These are phyloP conservation scores for Carapus acus DNA, from an alignment of 2,797 vertebrate species.

Conservation along the genomic window DNA sequence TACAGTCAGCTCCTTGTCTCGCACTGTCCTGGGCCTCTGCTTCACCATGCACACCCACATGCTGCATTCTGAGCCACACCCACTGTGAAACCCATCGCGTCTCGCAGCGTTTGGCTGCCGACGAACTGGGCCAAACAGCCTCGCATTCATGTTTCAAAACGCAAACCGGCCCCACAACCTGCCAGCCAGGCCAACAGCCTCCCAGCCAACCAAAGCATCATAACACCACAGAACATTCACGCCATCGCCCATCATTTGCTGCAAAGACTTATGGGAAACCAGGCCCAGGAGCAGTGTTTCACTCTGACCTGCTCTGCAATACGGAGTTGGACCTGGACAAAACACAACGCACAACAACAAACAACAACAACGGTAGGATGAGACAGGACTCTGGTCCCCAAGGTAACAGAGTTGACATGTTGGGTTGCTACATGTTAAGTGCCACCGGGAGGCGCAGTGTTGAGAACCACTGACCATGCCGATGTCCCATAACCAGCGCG, in stretches of 20 bases:
- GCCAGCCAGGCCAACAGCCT: no score
- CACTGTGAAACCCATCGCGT: constrained; percentile 41
- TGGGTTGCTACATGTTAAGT: no score
- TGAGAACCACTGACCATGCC: no score
- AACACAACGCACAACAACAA: constrained; percentile 71
- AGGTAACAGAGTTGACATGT: constrained; percentile 19
- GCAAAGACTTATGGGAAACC: constrained; percentile 37
- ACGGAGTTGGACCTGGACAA: constrained; percentile 69
- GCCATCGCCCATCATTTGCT: constrained; percentile 25
- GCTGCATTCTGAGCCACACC: constrained; percentile 43
- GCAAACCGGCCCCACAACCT: no score
- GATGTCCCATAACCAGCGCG: no score
- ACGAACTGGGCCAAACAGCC: constrained; percentile 52
- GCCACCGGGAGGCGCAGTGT: no score
- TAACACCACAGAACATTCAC: constrained; percentile 29
- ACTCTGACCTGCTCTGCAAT: constrained; percentile 74
- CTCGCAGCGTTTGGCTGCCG: constrained; percentile 21
- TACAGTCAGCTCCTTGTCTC: constrained; percentile 30
- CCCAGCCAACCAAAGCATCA: constrained; percentile 11
- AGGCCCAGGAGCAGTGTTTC: constrained; percentile 47
- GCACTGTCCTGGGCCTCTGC: constrained; percentile 38
- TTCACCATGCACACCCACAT: constrained; percentile 54
- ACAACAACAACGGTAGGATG: constrained; percentile 58
- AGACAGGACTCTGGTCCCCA: constrained; percentile 35
- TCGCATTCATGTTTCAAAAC: no score